Percentiles rank a stretch among this genome's conserved stretches.
Evolutionary conservation across 2,797 vertebrate species (phyloP).

Genomic region (Anguilla pacifica): DNA sequence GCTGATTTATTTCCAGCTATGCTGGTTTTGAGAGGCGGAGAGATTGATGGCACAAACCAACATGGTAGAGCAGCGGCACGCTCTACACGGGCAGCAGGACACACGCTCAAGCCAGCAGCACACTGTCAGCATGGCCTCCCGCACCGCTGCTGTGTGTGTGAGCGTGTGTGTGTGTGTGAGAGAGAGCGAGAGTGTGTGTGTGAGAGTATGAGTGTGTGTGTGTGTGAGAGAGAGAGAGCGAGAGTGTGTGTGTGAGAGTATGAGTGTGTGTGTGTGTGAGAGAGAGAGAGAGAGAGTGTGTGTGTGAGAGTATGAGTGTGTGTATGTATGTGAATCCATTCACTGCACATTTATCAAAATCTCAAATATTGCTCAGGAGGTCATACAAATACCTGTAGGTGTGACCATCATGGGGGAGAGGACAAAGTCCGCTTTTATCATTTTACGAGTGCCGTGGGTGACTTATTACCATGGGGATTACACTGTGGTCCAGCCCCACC

Average conservation of each 20-base stretch:
- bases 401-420: neutral
- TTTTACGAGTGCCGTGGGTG: constrained; percentile 42
- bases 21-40: constrained; percentile 3
- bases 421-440: constrained; percentile 44
- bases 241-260: too few species aligned
- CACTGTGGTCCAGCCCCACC: constrained; percentile 23
- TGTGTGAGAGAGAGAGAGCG: neutral
- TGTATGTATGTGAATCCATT: neutral
- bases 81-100: neutral
- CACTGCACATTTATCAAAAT: constrained; percentile 11
- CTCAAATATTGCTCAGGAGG: constrained; percentile 36
- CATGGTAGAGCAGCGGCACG: neutral
- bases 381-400: constrained; percentile 25
- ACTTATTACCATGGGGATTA: constrained; percentile 31
- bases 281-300: too few species aligned
- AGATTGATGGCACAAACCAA: constrained; percentile 22
- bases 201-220: neutral
- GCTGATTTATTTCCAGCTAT: constrained; percentile 16
- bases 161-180: neutral
- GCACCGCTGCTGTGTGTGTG: neutral
- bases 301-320: neutral
- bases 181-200: neutral
- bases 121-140: neutral
- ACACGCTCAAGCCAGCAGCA: neutral
- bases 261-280: neutral